phyloP scores from a whole-genome alignment of 1,140 invertebrate species.

The Lepidotrigona ventralis region DNA sequence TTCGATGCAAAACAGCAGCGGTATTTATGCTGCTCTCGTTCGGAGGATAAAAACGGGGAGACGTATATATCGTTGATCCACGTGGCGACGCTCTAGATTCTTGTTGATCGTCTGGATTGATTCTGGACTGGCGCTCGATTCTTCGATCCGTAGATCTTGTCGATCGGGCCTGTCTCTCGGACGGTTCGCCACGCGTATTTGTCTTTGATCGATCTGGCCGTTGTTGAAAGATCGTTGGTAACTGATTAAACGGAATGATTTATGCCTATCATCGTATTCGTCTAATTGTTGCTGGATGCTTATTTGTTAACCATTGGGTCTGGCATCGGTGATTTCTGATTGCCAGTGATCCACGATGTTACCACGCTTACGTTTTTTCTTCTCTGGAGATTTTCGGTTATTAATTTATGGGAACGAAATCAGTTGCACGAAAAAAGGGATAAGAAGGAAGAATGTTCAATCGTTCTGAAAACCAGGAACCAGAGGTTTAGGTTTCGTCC shows the following conservation, averaged over 20 bases:
- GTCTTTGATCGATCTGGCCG: constrained; percentile 26
- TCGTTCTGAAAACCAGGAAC: neutral
- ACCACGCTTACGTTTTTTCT: neutral
- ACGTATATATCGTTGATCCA: constrained; percentile 32
- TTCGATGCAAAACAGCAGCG: constrained; percentile 46
- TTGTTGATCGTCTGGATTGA: neutral
- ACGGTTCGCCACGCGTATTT: neutral
- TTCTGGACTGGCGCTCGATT: neutral
- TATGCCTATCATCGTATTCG: neutral
- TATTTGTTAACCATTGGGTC: neutral
- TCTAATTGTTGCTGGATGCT: neutral
- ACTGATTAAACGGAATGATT: neutral
- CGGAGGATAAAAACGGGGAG: constrained; percentile 29
- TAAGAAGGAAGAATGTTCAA: neutral
- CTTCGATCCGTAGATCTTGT: neutral
- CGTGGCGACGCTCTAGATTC: constrained; percentile 7
- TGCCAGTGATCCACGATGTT: neutral
- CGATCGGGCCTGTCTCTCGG: neutral
- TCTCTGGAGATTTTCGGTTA: neutral
- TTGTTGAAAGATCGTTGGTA: neutral
- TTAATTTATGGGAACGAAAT: neutral
- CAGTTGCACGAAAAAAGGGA: too few relatives aligned
- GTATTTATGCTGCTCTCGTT: constrained; percentile 25
- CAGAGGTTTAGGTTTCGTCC: neutral
- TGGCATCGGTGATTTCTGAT: neutral